Percentiles rank a stretch among this genome's conserved stretches.
Evolutionary conservation across 2,888 invertebrate genomes (phyloP).

Genomic region (Nyleta sp.): DNA sequence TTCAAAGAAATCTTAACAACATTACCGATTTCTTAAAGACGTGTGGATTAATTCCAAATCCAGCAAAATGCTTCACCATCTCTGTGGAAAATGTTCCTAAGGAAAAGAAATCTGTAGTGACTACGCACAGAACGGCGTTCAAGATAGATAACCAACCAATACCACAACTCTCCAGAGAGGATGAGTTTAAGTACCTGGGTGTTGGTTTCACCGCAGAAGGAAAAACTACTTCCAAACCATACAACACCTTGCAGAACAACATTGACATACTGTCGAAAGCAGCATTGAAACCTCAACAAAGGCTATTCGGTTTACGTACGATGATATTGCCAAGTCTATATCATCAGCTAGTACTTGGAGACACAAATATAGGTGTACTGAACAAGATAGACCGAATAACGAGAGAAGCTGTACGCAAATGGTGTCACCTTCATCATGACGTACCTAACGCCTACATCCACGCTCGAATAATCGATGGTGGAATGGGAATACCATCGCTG

Average conservation of each 20-base stretch:
- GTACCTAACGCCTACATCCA: slow-evolving; percentile 63
- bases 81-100: slow-evolving; percentile 55
- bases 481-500: slow-evolving; percentile 65
- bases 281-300: slow-evolving; percentile 62
- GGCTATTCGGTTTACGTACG: slow-evolving; percentile 52
- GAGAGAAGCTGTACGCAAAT: slow-evolving; percentile 69
- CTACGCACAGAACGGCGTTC: slow-evolving; percentile 3
- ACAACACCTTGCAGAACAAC: not conserved
- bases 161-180: slow-evolving; percentile 1
- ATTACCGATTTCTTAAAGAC: slow-evolving; percentile 37
- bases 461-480: too few relatives aligned
- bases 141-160: not conserved
- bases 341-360: slow-evolving; percentile 76
- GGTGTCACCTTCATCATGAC: slow-evolving; percentile 74
- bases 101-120: slow-evolving; percentile 46
- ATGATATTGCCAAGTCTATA: slow-evolving; percentile 58
- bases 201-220: slow-evolving; percentile 33
- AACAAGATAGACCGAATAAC: slow-evolving; percentile 74
- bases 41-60: slow-evolving; percentile 68
- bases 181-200: slow-evolving; percentile 40
- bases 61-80: slow-evolving; percentile 71
- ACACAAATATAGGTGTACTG: slow-evolving; percentile 65
- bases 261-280: slow-evolving; percentile 39
- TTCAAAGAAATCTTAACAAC: slow-evolving; percentile 71
- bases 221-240: not conserved